Evolutionary conservation across 2,797 vertebrate genomes (phyloP).

Genomic region (Meda fulgida): DNA sequence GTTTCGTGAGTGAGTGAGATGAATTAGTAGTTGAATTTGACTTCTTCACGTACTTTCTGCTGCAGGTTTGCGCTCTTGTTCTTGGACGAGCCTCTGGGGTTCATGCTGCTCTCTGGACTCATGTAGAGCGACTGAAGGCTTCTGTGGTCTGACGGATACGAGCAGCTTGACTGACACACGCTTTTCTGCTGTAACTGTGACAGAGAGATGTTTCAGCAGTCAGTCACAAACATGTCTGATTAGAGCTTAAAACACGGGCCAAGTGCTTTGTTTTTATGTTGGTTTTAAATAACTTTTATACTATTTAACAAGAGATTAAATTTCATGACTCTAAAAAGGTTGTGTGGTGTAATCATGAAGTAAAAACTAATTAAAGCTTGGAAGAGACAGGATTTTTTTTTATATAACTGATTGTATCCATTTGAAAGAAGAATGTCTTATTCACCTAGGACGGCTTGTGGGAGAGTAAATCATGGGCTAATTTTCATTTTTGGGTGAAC

Average conservation of each 20-base stretch:
- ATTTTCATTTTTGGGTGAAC: too few species aligned
- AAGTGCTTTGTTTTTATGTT: too few species aligned
- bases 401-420: too few species aligned
- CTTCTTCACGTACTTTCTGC: constrained; percentile 72
- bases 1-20: constrained; percentile 32
- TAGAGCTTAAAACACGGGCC: background rate
- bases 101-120: constrained; percentile 71
- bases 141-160: constrained; percentile 77
- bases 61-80: constrained; percentile 74
- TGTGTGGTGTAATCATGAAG: too few species aligned
- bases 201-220: background rate
- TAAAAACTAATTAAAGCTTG: too few species aligned
- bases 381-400: too few species aligned
- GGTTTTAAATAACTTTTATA: background rate
- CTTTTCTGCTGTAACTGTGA: constrained; percentile 74
- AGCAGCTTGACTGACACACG: constrained; percentile 64
- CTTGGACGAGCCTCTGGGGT: constrained; percentile 69
- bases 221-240: constrained; percentile 54
- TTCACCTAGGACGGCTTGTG: too few species aligned
- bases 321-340: too few species aligned
- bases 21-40: background rate
- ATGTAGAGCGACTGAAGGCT: constrained; percentile 74
- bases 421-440: too few species aligned
- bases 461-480: too few species aligned
- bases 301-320: background rate